Conservation (phyloP, 2,888 invertebrate genomes). For the Ditula angustiorana region DNA sequence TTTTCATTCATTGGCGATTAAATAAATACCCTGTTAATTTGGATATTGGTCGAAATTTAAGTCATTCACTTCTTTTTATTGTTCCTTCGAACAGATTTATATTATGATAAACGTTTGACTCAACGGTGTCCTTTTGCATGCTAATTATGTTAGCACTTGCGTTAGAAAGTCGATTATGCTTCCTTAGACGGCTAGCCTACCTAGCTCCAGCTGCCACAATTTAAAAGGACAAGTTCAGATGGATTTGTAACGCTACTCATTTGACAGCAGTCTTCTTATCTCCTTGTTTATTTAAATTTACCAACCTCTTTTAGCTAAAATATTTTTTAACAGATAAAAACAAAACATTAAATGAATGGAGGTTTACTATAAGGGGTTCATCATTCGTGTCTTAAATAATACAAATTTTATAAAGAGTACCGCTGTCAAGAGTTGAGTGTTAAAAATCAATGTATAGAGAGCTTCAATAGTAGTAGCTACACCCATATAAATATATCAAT, state of each 20-base stretch:
- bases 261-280: neutral
- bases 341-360: too few relatives aligned
- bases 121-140: slow-evolving; percentile 79
- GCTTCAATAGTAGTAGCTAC: too few relatives aligned
- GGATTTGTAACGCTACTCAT: neutral
- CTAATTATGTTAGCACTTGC: slow-evolving; percentile 57
- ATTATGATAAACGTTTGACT: slow-evolving; percentile 41
- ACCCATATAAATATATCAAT: too few relatives aligned
- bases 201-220: neutral
- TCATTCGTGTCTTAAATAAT: too few relatives aligned
- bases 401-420: neutral
- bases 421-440: neutral
- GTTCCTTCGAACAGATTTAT: slow-evolving; percentile 47
- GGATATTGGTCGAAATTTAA: slow-evolving; percentile 58
- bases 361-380: too few relatives aligned
- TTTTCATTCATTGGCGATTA: slow-evolving; percentile 80
- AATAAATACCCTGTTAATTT: slow-evolving; percentile 54
- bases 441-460: neutral
- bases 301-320: too few relatives aligned
- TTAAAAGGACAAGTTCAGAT: neutral
- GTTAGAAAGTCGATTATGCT: neutral
- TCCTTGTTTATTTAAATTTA: too few relatives aligned
- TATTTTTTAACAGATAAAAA: too few relatives aligned
- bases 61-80: slow-evolving; percentile 84
- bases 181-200: neutral